Conservation (phyloP, 2,113 vertebrate genomes). For the Propithecus coquereli region DNA sequence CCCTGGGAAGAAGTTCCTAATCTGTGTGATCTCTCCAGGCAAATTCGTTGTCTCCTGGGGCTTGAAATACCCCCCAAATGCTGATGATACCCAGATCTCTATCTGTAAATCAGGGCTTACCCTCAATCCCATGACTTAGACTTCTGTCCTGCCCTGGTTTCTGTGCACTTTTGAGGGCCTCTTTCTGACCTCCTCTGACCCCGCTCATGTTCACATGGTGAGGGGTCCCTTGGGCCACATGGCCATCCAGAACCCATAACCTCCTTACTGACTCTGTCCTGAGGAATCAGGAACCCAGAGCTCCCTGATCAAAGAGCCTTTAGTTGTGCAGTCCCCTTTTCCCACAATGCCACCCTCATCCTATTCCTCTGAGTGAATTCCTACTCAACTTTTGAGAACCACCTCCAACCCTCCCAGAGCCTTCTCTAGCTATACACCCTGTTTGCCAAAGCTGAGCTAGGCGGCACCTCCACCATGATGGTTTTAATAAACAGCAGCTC, state of each 20-base stretch:
- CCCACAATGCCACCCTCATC: not conserved
- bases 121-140: not conserved
- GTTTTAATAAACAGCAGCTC: not conserved
- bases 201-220: not conserved
- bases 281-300: not conserved
- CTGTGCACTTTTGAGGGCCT: not conserved
- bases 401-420: not conserved
- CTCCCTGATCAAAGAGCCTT: not conserved
- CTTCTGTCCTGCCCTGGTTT: not conserved
- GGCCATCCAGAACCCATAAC: not conserved
- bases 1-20: rapidly evolving
- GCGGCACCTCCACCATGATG: not conserved
- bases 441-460: not conserved
- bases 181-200: not conserved
- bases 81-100: not conserved
- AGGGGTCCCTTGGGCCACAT: not conserved
- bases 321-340: not conserved
- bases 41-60: not conserved
- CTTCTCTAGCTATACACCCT: not conserved
- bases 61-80: too few species aligned
- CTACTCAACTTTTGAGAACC: not conserved
- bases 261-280: not conserved
- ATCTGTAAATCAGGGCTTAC: not conserved
- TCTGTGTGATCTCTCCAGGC: not conserved
- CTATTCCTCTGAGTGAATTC: not conserved